These are phyloP conservation scores for Enchytraeus crypticus DNA, from an alignment of 2,888 invertebrate genomes.

Conservation along the genomic window DNA sequence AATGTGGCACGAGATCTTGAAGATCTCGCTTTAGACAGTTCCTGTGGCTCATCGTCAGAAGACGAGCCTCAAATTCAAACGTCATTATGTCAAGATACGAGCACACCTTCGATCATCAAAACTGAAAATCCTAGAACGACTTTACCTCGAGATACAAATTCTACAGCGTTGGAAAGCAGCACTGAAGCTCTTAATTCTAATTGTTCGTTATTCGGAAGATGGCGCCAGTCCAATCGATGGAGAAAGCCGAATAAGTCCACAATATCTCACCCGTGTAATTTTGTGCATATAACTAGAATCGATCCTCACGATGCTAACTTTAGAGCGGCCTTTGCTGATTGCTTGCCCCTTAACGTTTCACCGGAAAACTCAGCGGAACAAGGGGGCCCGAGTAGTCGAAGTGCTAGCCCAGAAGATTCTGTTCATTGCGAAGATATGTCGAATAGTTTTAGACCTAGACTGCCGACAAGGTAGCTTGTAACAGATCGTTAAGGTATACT, in stretches of 20 bases:
- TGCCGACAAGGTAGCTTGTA: slow-evolving; percentile 4
- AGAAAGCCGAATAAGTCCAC: slow-evolving; percentile 8
- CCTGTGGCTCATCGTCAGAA: too few relatives aligned
- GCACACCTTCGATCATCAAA: too few relatives aligned
- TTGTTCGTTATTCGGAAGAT: not conserved
- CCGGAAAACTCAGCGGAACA: not conserved
- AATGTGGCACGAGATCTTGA: too few relatives aligned
- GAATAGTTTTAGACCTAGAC: slow-evolving; percentile 3
- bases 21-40: too few relatives aligned
- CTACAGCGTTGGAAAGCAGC: not conserved
- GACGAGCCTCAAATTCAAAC: too few relatives aligned
- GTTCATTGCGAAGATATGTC: too few relatives aligned
- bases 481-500: not conserved
- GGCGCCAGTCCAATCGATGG: not conserved
- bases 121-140: too few relatives aligned
- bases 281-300: slow-evolving; percentile 18
- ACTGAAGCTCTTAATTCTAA: too few relatives aligned
- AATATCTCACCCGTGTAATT: slow-evolving; percentile 25
- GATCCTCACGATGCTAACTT: slow-evolving; percentile 8
- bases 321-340: not conserved
- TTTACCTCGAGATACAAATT: too few relatives aligned
- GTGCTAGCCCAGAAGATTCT: too few relatives aligned
- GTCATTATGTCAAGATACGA: too few relatives aligned
- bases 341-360: not conserved
- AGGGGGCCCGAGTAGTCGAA: not conserved